Evolutionary conservation across 2,113 vertebrate genomes (phyloP), one percentile per base, ranked within the genome.

Genomic region (Ophthalmolycus amberensis): DNA sequence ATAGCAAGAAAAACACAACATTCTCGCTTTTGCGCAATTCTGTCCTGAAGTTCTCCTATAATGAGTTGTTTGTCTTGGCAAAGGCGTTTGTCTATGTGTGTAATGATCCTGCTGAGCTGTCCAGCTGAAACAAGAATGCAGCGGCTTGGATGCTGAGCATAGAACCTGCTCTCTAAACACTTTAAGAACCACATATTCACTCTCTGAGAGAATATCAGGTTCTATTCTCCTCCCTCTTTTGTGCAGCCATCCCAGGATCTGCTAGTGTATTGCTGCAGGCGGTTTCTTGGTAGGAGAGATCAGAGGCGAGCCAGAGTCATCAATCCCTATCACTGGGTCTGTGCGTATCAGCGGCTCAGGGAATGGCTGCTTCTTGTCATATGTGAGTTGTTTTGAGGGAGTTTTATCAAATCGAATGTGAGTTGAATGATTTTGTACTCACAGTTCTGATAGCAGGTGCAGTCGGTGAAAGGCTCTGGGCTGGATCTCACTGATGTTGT

Each of bases 381-480:
- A 71, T 79, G 68, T 71, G 82, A 83, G 76, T 54, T 85, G 73
- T 83, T 79, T 66, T 12, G n/a, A 42, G n/a, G 27, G 77, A 84
- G 66, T 20, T 79, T 83, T 70, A 84, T 82, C 70, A 77, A 80
- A 80, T 46, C 67, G 52, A 77, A 78, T 56, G 32, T 72, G 64
- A 84, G 73, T 0, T 66, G 79, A 86, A 81, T 71, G 67, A 81
- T 86, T 77, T 80, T 71, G 71, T 93, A 98, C 98, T 98, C 92
- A 99, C 98, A 99, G 95, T 90, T 99, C 98, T 89, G 96, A 96
- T 91, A 99, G 89, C 93, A 98, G 97, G 82, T 96, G 96, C 92
- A 99, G 96, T 77, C 94, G 95, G 3, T 38, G 93, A 91, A 99
- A 97, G 7, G 92, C 75, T 14, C 94, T 91, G 7, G 97, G 96